Conservation (phyloP, 2,113 vertebrate species). For the Cottus gobio region DNA sequence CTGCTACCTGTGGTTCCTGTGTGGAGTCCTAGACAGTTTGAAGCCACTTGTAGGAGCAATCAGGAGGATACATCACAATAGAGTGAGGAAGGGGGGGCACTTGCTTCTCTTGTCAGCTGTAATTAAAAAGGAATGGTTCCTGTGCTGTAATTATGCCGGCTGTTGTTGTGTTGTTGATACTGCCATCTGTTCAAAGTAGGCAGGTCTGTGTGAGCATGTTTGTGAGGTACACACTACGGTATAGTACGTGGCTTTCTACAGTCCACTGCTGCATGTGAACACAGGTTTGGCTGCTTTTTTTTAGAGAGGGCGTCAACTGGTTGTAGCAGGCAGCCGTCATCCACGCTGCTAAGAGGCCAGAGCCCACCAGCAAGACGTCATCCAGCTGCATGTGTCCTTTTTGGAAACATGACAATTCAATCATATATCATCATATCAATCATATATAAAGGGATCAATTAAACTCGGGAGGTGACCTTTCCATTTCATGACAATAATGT, state of each 20-base stretch:
- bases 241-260: not conserved
- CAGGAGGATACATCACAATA: conserved; percentile 9
- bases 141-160: conserved; percentile 50
- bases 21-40: not conserved
- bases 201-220: conserved; percentile 9
- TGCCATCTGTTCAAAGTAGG: conserved; percentile 66
- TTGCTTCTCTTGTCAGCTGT: conserved; percentile 60
- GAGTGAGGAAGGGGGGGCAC: conserved; percentile 2
- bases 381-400: not conserved
- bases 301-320: no score
- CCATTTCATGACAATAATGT: conserved; percentile 14
- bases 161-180: conserved; percentile 40
- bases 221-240: conserved; percentile 5
- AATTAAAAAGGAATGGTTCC: conserved; percentile 62
- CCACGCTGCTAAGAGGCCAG: not conserved
- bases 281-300: conserved; percentile 13
- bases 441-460: conserved; percentile 2
- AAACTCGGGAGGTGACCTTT: not conserved
- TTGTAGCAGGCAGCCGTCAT: not conserved
- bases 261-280: not conserved
- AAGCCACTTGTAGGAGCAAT: conserved; percentile 20
- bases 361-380: not conserved
- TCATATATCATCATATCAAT: no score
- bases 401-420: not conserved
- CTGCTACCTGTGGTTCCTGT: conserved; percentile 19